phyloP scores from a whole-genome alignment of 2,113 vertebrate species.

The Vombatus ursinus region DNA sequence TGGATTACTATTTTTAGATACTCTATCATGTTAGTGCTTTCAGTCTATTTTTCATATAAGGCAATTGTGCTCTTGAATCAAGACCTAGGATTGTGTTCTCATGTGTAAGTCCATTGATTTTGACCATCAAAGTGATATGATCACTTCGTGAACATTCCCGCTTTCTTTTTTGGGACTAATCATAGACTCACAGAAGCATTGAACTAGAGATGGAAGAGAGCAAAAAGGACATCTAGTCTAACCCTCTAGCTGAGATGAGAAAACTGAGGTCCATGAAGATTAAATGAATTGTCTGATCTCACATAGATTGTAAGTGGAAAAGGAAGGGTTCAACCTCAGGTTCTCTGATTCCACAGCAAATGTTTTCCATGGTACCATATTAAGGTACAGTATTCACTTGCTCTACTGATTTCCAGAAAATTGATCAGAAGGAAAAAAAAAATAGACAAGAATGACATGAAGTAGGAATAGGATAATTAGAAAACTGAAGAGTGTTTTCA shows the following conservation, averaged over 20 bases:
- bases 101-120: too few relatives aligned
- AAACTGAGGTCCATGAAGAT: background rate
- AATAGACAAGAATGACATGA: background rate
- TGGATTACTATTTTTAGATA: background rate
- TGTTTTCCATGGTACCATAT: background rate
- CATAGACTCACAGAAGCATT: too few relatives aligned
- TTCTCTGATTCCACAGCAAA: background rate
- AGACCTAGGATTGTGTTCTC: too few relatives aligned
- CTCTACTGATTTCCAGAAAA: background rate
- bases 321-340: too few relatives aligned
- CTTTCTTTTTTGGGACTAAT: too few relatives aligned
- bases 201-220: too few relatives aligned
- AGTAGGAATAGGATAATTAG: background rate
- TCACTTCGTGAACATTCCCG: too few relatives aligned
- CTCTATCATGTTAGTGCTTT: too few relatives aligned
- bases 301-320: background rate
- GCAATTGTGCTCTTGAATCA: too few relatives aligned
- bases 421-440: too few relatives aligned
- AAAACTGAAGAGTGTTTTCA: background rate
- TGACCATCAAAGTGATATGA: too few relatives aligned
- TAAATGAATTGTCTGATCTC: background rate
- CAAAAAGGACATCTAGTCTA: too few relatives aligned
- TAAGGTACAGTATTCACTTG: background rate
- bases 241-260: background rate
- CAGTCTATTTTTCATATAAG: background rate